Evolutionary conservation across 2,113 vertebrate species (phyloP).

Genomic region (Mixornis gularis): DNA sequence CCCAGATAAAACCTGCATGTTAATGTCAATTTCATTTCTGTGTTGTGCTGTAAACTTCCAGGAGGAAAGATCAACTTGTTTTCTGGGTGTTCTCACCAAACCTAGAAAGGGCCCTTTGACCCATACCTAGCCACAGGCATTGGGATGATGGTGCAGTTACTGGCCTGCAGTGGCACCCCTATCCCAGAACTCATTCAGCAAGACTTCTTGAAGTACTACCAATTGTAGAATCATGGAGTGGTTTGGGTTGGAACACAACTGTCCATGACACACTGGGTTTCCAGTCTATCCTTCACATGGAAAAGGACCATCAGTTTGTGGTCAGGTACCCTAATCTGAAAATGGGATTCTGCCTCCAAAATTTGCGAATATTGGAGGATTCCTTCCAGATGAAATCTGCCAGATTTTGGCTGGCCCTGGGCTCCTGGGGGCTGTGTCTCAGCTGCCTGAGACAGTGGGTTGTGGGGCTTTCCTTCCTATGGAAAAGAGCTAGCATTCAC

Average conservation of each 20-base stretch:
- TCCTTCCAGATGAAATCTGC: neutral
- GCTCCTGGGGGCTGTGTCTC: neutral
- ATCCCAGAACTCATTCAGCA: neutral
- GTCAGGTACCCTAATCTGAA: fast-evolving
- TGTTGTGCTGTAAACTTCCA: neutral
- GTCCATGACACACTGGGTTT: neutral
- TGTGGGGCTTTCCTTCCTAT: neutral
- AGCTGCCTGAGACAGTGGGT: neutral
- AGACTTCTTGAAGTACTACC: neutral
- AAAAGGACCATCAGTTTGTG: neutral
- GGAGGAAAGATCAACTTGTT: neutral
- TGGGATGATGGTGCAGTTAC: fast-evolving
- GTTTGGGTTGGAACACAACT: neutral
- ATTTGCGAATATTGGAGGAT: fast-evolving
- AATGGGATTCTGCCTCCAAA: neutral
- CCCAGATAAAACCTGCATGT: neutral
- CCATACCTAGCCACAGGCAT: neutral
- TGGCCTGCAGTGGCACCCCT: neutral
- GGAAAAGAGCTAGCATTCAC: neutral
- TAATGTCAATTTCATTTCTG: neutral
- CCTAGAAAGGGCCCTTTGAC: neutral
- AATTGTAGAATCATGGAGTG: neutral
- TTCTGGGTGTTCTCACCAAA: neutral
- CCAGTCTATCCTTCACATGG: neutral
- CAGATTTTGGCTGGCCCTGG: neutral